Base-by-base conservation (phyloP, 2,888 invertebrate species). In the Halictus quadricinctus region DNA sequence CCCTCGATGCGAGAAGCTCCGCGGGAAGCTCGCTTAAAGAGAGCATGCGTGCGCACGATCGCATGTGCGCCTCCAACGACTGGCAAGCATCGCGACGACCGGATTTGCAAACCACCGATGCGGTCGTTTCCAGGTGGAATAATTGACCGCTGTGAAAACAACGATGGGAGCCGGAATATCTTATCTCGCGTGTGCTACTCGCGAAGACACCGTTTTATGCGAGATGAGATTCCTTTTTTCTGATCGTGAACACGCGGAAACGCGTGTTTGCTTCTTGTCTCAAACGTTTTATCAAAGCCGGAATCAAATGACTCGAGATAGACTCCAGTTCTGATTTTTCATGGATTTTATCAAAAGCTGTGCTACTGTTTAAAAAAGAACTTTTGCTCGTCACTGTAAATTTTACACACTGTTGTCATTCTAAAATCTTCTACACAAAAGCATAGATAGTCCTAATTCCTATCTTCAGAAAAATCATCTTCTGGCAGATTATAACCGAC, bases 61-160 rank as follows among this genome's bases (percentile, higher is more conserved):
- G 18, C 50, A n/a, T 50, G 48, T 36, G 46, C 15, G 50, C 12
- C 58, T 50, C 41, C 36, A 15, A 41, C 66, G 50, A 41, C 66
- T 60, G 75, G n/a, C 66, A 36, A 50, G 36, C 72, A 54, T 36
- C 18, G n/a, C 43, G 41, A 7, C 48, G 41, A n/a, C 48, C 21
- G 64, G 80, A 80, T 83, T 80, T 72, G 75, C 72, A 50, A 54
- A 64, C 72, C 75, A 50, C 18, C 75, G 46, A 80, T 54, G 36
- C 10, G 72, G 43, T 60, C 48, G 41, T 1, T 25, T 60, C 46
- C 36, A 29, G 1, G 21, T 29, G 18, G 66, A 36, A 10, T 15
- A 48, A 70, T 80, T 70, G 74, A 82, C 80, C 70, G 43, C 18
- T 50, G 64, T 7, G 64, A 21, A 8, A 18, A 36, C 66, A 36